These are phyloP conservation scores for Falco rusticolus DNA, from an alignment of 2,797 vertebrate genomes.

Conservation along the genomic window DNA sequence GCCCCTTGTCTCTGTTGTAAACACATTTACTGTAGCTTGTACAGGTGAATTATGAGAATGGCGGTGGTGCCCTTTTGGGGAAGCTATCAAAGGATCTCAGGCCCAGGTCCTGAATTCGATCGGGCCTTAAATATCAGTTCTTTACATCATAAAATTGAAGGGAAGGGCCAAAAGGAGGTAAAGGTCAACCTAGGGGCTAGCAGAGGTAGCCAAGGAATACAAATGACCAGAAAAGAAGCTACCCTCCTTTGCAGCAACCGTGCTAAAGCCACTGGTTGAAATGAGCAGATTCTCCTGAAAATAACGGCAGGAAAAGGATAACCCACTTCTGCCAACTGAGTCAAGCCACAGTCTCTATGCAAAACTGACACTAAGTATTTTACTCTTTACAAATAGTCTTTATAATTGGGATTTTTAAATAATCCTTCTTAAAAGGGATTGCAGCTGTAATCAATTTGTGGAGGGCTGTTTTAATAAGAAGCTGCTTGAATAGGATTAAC, in stretches of 20 bases:
- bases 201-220: neutral
- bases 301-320: constrained; percentile 62
- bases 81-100: neutral
- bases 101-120: neutral
- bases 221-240: neutral
- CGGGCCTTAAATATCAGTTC: neutral
- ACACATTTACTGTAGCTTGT: neutral
- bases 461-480: constrained; percentile 74
- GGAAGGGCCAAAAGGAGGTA: neutral
- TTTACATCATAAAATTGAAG: neutral
- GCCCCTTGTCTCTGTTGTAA: neutral
- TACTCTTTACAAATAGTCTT: constrained; percentile 69
- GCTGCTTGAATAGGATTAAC: constrained; percentile 67
- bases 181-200: neutral
- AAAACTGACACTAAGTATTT: constrained; percentile 67
- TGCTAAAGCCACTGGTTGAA: neutral
- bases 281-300: constrained; percentile 32
- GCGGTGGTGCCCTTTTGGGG: neutral
- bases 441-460: constrained; percentile 78
- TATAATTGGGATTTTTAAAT: constrained; percentile 79
- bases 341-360: constrained; percentile 31
- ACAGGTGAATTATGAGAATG: neutral
- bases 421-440: constrained; percentile 78
- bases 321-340: constrained; percentile 56
- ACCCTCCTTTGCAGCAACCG: neutral